Evolutionary conservation across 1,140 invertebrate species (phyloP), one percentile per base, ranked within the genome.

Genomic region (Tribolium castaneum): DNA sequence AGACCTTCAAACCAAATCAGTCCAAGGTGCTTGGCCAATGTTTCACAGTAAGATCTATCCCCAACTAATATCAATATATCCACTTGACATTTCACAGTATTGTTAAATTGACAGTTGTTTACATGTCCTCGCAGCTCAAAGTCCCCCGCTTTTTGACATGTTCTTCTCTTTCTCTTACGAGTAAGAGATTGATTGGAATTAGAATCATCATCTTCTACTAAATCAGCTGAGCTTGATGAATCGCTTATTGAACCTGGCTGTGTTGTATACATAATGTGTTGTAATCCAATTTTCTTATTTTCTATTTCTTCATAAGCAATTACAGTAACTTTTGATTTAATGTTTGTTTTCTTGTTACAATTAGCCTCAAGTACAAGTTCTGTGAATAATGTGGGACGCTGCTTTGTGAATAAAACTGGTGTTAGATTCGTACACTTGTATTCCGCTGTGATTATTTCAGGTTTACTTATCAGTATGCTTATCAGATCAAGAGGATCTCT

Each of bases 211-310:
- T 62, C 12, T 51, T 51, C 56, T 34, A 19, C 1, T 62, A 62
- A 25, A 62, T 62, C 56, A 62, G 19, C 56, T 62, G 56, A 62
- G 56, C 56, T 62, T 62, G 56, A 62, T 34, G 56, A 62, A 12
- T 62, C 56, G 56, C 25, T 62, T 34, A 34, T 62, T 62, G 56
- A 62, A 62, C 56, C 7, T 35, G 59, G 59, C 10, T 66, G 59
- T 35, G 30, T 66, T 12, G 30, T 66, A 66, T 66, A 66, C 25
- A 66, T 66, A 66, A 66, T 35, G 59, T 35, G 59, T 66, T 66
- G 59, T 2, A 10, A 14, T 66, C 59, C 59, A 66, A 66, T 66
- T 1, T 12, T 66, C 10, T 66, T 66, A 30, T 30, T 30, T 30
- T 30, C 3, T 30, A 66, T 66, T 66, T 66, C 59, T 66, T 10